These are phyloP conservation scores for Formica selysi DNA, from an alignment of 1,140 invertebrate species.

Conservation along the genomic window DNA sequence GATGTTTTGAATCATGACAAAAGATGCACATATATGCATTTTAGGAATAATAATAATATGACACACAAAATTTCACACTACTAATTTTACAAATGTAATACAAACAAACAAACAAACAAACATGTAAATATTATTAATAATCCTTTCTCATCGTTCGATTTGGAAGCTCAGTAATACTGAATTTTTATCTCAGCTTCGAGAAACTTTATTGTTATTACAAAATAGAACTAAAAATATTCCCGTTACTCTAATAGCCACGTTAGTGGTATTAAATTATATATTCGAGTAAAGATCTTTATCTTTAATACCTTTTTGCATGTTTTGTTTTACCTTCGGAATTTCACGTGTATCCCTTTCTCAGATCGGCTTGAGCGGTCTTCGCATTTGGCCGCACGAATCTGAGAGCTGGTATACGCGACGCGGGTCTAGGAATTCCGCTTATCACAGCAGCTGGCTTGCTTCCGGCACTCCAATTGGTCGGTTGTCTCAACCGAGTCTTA, in stretches of 20 bases:
- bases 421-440: slow-evolving; percentile 85
- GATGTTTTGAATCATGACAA: slow-evolving; percentile 39
- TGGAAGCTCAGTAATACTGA: slow-evolving; percentile 72
- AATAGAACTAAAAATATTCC: slow-evolving; percentile 66
- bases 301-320: slow-evolving; percentile 15
- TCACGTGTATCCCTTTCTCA: slow-evolving; percentile 70
- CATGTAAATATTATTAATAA: slow-evolving; percentile 48
- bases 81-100: slow-evolving; percentile 53
- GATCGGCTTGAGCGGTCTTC: slow-evolving; percentile 68
- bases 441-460: slow-evolving; percentile 72
- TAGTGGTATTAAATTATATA: slow-evolving; percentile 47
- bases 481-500: slow-evolving; percentile 79
- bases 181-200: slow-evolving; percentile 50
- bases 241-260: slow-evolving; percentile 43
- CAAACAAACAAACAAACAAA: slow-evolving; percentile 33
- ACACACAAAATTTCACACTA: slow-evolving; percentile 38
- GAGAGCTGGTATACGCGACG: slow-evolving; percentile 82
- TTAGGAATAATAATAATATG: slow-evolving; percentile 21
- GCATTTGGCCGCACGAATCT: slow-evolving; percentile 71
- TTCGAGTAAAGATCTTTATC: neutral
- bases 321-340: slow-evolving; percentile 28
- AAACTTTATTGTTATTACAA: slow-evolving; percentile 32
- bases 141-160: slow-evolving; percentile 36
- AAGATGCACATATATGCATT: slow-evolving; percentile 31
- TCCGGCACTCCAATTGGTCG: slow-evolving; percentile 77